Percentiles rank a stretch among this genome's conserved stretches.
Evolutionary conservation across 2,797 vertebrate species (phyloP).

Genomic region (Megaceryle alcyon): DNA sequence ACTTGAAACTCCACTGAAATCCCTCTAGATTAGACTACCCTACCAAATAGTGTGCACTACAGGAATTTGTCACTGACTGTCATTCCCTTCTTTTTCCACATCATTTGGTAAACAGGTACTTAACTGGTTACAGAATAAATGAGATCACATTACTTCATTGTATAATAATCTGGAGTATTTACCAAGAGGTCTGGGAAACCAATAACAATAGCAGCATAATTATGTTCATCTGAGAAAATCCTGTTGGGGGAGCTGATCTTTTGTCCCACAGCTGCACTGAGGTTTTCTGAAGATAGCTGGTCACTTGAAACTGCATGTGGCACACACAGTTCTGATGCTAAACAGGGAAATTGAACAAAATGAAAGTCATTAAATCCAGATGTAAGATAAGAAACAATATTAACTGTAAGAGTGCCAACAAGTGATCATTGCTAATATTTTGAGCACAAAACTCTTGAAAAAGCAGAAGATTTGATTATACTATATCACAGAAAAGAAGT

Average conservation of each 20-base stretch:
- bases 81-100: background rate
- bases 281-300: conserved; percentile 91
- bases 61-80: background rate
- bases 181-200: conserved; percentile 98
- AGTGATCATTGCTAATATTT: background rate
- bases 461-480: background rate
- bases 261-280: conserved; percentile 90
- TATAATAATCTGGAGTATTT: conserved; percentile 60
- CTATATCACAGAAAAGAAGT: background rate
- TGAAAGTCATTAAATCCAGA: conserved; percentile 30
- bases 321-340: conserved; percentile 76
- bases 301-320: conserved; percentile 88
- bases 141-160: background rate
- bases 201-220: conserved; percentile 86
- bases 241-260: conserved; percentile 95
- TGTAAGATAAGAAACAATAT: background rate
- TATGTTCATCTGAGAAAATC: conserved; percentile 83
- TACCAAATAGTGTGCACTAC: background rate
- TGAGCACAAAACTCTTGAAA: background rate
- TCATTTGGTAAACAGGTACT: background rate
- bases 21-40: background rate
- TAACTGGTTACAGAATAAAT: background rate
- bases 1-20: background rate
- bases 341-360: conserved; percentile 40
- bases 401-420: background rate